Conservation (phyloP, 2,888 invertebrate genomes). For the Dysmachus trigonus region DNA sequence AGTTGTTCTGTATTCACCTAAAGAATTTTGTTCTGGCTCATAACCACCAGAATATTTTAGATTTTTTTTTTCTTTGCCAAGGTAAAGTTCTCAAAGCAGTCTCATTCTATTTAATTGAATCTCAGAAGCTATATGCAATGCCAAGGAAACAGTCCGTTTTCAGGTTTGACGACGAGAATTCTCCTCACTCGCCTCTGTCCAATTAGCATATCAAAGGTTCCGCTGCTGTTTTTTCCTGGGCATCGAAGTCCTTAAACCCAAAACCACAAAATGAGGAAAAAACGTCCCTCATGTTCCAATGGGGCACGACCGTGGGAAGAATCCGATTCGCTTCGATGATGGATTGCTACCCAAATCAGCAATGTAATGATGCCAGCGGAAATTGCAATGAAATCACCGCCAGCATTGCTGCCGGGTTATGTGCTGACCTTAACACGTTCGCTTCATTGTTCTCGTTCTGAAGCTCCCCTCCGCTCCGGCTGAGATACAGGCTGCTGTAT, state of each 20-base stretch:
- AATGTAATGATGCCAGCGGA: conserved; percentile 23
- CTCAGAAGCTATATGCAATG: neutral
- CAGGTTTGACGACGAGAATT: neutral
- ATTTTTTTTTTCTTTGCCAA: neutral
- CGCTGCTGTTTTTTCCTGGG: neutral
- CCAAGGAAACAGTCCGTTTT: neutral
- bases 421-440: neutral
- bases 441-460: neutral
- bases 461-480: neutral
- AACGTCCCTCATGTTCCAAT: neutral
- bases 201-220: neutral
- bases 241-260: neutral
- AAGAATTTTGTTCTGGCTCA: neutral
- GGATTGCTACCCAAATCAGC: neutral
- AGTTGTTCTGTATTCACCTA: neutral
- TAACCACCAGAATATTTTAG: neutral
- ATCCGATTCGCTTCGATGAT: neutral
- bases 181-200: neutral
- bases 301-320: conserved; percentile 13
- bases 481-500: neutral
- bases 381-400: conserved; percentile 33
- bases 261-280: neutral
- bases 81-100: neutral
- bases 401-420: conserved; percentile 5
- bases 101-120: neutral